Base-by-base conservation (phyloP, 2,888 invertebrate genomes). In the Cephus spinipes region DNA sequence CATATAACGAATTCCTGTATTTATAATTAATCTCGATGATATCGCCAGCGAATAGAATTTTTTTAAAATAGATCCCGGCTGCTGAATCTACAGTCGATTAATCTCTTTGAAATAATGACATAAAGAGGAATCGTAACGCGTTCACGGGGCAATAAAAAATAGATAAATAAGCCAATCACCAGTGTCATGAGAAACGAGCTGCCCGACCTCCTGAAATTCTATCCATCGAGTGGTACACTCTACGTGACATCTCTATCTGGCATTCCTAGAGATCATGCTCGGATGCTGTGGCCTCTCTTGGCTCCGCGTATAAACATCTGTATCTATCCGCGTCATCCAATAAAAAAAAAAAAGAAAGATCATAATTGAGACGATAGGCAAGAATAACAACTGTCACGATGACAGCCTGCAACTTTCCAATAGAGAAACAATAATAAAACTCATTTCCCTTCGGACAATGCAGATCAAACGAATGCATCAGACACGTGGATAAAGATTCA, bases 141-240 rank as follows among this genome's bases (percentile, higher is more conserved):
- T 74, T 34, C 35, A 30, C 68, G 75, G 34, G 12, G 34, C 73
- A 78, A 78, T 78, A 78, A 76, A 78, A 78, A 78, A 68, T 76
- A 78, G 75, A 78, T 78, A 73, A 78, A 78, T 78, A 78, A 76
- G 68, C 76, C 78, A 78, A 78, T 78, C 78, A 55, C 36, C 68
- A 71, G 73, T 76, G 78, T 75, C 78, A 76, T 30, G n/a, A 77
- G 34, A 35, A 78, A 73, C 75, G 73, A 31, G 73, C 73, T 73
- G 78, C 11, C 68, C 75, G 73, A 78, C 76, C 78, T n/a, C 76
- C 71, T 76, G 68, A 73, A 73, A 78, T 73, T 75, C 73, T 73
- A 78, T 78, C 73, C 71, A 71, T 71, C 71, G 71, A 71, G 12
- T 55, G 9, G 23, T 55, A 55, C 55, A 1, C 2, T 55, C 32